These are phyloP conservation scores for Netelia inedita DNA, from an alignment of 2,888 invertebrate species.

Conservation along the genomic window DNA sequence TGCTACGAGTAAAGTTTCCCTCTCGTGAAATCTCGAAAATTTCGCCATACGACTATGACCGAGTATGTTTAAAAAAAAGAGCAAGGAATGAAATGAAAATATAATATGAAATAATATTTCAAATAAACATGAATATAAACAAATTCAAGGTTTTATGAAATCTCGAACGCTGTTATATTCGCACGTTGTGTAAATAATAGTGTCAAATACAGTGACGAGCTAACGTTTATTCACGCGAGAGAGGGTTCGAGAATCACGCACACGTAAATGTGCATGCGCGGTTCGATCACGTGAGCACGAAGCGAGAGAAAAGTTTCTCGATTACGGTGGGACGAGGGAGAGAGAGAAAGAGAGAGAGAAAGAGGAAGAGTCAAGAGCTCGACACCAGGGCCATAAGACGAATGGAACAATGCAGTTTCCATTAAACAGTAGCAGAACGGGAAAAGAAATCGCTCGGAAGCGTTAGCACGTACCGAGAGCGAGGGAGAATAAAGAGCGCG, in stretches of 20 bases:
- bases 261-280: conserved; percentile 17
- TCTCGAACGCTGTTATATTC: not conserved
- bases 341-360: not conserved
- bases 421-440: conserved; percentile 56
- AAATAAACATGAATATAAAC: not conserved
- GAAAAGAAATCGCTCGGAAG: conserved; percentile 16
- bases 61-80: too few relatives aligned
- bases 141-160: not conserved
- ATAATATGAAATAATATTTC: not conserved
- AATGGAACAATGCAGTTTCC: conserved; percentile 66
- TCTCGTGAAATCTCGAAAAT: conserved; percentile 1
- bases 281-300: not conserved
- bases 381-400: conserved; percentile 32
- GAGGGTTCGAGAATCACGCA: conserved; percentile 54
- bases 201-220: conserved; percentile 5
- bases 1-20: not conserved
- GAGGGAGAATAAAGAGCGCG: conserved; percentile 23
- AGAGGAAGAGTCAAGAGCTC: conserved; percentile 10
- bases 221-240: conserved; percentile 51
- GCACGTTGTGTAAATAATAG: not conserved
- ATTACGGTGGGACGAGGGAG: not conserved
- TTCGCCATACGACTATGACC: not conserved
- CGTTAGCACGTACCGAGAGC: not conserved
- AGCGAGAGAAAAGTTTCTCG: not conserved
- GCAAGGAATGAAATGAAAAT: not conserved